Evolutionary conservation across 2,888 invertebrate species (phyloP).

Genomic region (Bugula neritina): DNA sequence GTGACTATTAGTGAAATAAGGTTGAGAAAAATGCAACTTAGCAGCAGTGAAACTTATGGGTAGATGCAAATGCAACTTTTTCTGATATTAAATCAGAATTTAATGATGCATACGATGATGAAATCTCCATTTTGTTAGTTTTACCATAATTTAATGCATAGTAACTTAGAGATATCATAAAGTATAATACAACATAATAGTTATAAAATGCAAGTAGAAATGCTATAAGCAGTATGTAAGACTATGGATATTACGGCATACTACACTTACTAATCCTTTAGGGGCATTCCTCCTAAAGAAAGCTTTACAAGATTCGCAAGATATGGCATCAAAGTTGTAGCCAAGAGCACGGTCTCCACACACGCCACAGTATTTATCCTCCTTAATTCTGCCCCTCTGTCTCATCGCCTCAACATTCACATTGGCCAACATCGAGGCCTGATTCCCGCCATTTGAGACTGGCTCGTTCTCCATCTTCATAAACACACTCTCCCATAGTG

Average conservation of each 20-base stretch:
- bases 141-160: too few species aligned
- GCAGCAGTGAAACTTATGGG: background rate
- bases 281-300: conserved; percentile 54
- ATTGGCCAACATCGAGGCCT: background rate
- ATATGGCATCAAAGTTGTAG: conserved; percentile 54
- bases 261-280: conserved; percentile 52
- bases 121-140: too few species aligned
- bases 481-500: conserved; percentile 27
- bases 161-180: too few species aligned
- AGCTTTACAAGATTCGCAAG: conserved; percentile 54
- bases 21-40: too few species aligned
- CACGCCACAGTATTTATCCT: conserved; percentile 53
- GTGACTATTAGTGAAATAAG: too few species aligned
- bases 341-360: conserved; percentile 53
- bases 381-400: conserved; percentile 46
- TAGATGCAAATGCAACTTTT: too few species aligned
- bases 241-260: too few species aligned
- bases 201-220: too few species aligned
- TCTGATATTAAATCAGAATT: too few species aligned
- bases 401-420: conserved; percentile 3
- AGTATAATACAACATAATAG: too few species aligned
- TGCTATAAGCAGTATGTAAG: too few species aligned
- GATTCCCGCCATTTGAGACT: background rate
- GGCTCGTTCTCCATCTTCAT: conserved; percentile 28
- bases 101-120: too few species aligned